These are phyloP conservation scores for Coelopa pilipes DNA, from an alignment of 2,888 invertebrate genomes.

Conservation along the genomic window DNA sequence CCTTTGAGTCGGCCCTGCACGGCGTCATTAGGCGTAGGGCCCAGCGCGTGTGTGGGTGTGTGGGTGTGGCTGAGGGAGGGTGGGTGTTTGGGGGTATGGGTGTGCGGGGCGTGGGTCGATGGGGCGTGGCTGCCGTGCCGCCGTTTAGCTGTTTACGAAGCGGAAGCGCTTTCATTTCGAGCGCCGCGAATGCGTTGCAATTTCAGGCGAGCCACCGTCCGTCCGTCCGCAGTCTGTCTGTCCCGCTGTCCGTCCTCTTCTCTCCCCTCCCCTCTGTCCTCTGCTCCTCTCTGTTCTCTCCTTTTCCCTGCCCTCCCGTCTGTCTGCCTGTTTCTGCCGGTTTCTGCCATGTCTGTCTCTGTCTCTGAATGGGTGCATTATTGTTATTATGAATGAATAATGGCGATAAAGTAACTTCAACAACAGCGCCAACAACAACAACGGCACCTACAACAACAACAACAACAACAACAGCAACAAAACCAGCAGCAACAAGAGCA, in stretches of 20 bases:
- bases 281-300: no score
- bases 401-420: background rate
- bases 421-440: background rate
- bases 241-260: no score
- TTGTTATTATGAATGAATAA: conserved; percentile 2
- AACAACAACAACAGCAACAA: conserved; percentile 2
- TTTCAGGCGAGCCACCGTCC: no score
- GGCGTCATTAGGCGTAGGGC: background rate
- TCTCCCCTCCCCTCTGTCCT: no score
- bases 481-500: background rate
- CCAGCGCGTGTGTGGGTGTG: background rate
- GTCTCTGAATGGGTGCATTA: background rate
- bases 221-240: no score
- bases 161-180: conserved; percentile 22
- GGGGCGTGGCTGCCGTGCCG: no score
- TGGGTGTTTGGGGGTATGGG: background rate
- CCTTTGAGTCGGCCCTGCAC: no score
- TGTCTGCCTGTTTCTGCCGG: background rate
- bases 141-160: background rate
- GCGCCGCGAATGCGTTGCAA: background rate
- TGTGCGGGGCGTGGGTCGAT: background rate
- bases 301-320: no score
- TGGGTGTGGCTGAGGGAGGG: background rate
- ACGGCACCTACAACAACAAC: no score
- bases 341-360: background rate